These are phyloP conservation scores for Octopus sinensis DNA, from an alignment of 1,140 invertebrate species.

Conservation along the genomic window DNA sequence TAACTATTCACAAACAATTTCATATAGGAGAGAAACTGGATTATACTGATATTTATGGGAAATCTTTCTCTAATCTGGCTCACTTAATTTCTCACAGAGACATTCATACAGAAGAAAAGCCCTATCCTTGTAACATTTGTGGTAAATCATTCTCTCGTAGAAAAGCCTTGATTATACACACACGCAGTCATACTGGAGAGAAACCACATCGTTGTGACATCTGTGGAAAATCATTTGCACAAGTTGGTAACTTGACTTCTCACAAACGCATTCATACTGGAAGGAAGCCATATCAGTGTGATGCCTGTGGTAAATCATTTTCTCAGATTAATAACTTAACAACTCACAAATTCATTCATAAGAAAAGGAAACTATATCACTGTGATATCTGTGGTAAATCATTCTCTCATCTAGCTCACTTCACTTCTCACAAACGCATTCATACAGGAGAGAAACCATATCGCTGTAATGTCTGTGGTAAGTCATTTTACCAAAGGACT, in stretches of 20 bases:
- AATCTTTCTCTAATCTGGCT: not conserved
- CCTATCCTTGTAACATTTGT: no score
- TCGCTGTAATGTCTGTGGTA: constrained; percentile 92
- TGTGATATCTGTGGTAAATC: constrained; percentile 26
- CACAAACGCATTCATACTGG: constrained; percentile 7
- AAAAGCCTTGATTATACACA: no score
- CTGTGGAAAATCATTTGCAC: no score
- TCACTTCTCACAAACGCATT: constrained; percentile 46
- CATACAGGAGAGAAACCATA: constrained; percentile 94
- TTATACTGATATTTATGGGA: not conserved
- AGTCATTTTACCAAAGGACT: constrained; percentile 69
- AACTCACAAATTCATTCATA: not conserved
- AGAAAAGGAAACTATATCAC: constrained; percentile 9
- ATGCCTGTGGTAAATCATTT: constrained; percentile 35
- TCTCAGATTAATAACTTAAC: not conserved
- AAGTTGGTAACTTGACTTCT: not conserved
- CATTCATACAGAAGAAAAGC: no score
- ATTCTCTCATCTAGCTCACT: constrained; percentile 30
- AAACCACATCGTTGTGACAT: no score
- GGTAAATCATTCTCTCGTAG: no score
- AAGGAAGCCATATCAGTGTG: not conserved
- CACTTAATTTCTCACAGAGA: no score
- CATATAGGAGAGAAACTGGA: not conserved
- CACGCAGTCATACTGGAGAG: no score
- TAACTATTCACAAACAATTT: not conserved